Conservation (phyloP, 2,797 vertebrate species). For the Pygocentrus nattereri region DNA sequence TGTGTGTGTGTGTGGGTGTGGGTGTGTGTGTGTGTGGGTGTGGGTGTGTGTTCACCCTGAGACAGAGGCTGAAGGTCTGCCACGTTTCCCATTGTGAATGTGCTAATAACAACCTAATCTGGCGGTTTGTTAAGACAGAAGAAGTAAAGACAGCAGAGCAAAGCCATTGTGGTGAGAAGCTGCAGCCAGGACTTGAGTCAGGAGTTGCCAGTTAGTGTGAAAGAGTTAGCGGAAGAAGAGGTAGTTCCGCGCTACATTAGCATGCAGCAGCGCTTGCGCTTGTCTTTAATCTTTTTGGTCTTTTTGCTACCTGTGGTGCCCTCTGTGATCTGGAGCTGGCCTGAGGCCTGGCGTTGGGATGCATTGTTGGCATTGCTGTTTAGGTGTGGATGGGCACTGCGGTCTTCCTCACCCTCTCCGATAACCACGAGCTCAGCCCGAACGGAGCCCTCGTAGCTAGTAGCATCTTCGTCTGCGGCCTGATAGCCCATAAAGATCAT, state of each 20-base stretch:
- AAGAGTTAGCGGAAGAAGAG: slow-evolving; percentile 42
- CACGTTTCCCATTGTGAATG: background rate
- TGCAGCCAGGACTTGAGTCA: slow-evolving; percentile 8
- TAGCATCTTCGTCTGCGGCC: slow-evolving; percentile 76
- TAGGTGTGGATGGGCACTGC: slow-evolving; percentile 68
- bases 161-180: slow-evolving; percentile 33
- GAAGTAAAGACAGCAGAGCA: background rate
- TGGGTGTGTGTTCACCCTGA: background rate
- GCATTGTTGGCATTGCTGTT: slow-evolving; percentile 61
- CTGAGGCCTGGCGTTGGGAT: background rate
- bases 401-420: slow-evolving; percentile 75
- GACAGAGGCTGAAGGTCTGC: background rate
- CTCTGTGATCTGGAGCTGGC: background rate
- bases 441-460: slow-evolving; percentile 82
- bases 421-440: slow-evolving; percentile 91
- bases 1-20: no score
- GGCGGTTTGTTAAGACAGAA: slow-evolving; percentile 31
- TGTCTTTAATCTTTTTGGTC: slow-evolving; percentile 65
- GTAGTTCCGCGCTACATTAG: slow-evolving; percentile 40
- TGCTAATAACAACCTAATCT: background rate
- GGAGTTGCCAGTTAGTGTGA: background rate
- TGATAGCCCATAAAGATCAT: slow-evolving; percentile 99
- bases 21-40: no score
- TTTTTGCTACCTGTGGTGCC: slow-evolving; percentile 81
- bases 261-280: slow-evolving; percentile 51